These are phyloP conservation scores for Sphaerodactylus townsendi DNA, from an alignment of 2,113 vertebrate genomes.

Conservation along the genomic window DNA sequence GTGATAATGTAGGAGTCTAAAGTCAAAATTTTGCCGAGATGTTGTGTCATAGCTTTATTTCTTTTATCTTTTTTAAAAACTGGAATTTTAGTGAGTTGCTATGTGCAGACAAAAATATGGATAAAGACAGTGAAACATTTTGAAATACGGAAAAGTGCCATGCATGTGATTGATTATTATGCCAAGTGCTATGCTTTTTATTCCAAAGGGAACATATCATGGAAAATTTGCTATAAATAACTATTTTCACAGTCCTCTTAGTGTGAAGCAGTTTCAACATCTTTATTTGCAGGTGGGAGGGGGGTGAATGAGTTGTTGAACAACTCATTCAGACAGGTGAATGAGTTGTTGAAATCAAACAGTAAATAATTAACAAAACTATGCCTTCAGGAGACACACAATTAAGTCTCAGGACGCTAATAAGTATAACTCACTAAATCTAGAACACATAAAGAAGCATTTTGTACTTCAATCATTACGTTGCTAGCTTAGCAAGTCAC, in stretches of 20 bases:
- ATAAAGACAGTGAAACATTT: conserved; percentile 1
- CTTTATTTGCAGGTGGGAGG: background rate
- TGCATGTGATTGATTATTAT: conserved; percentile 3
- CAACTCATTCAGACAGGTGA: background rate
- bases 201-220: conserved; percentile 5
- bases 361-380: background rate
- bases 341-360: background rate
- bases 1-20: background rate
- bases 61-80: background rate
- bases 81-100: background rate
- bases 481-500: background rate
- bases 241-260: background rate
- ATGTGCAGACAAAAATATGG: background rate
- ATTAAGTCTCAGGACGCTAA: background rate
- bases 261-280: background rate
- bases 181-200: background rate
- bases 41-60: background rate
- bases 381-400: background rate
- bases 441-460: background rate
- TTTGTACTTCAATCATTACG: background rate
- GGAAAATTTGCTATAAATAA: conserved; percentile 11
- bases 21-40: background rate
- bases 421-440: background rate
- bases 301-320: background rate
- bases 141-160: background rate